These are phyloP conservation scores for Spialia ferax DNA, from an alignment of 2,888 invertebrate genomes.

Conservation along the genomic window DNA sequence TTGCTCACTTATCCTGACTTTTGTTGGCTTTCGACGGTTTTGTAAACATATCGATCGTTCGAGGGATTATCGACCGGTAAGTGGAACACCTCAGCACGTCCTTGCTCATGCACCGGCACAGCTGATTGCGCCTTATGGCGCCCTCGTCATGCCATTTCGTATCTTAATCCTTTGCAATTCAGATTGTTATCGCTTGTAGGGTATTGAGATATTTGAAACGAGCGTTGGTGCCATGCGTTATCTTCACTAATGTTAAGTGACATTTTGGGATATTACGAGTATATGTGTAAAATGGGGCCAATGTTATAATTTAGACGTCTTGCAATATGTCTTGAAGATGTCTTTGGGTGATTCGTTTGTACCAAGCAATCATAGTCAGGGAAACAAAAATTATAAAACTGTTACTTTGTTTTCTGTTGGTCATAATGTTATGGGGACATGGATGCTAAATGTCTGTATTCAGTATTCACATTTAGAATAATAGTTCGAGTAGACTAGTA, in stretches of 20 bases:
- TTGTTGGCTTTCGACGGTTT: conserved; percentile 35
- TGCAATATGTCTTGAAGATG: no score
- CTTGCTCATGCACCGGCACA: conserved; percentile 48
- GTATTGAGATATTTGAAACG: conserved; percentile 21
- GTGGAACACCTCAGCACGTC: conserved; percentile 58
- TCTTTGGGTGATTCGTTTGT: no score
- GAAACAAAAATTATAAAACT: no score
- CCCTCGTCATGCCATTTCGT: conserved; percentile 32
- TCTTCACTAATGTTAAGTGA: conserved; percentile 30
- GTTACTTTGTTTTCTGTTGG: no score
- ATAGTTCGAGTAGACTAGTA: no score
- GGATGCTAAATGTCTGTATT: no score
- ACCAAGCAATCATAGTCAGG: no score
- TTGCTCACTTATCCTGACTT: conserved; percentile 12
- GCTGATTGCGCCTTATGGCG: conserved; percentile 43
- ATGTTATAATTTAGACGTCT: background rate
- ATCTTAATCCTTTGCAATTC: conserved; percentile 17
- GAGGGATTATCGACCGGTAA: conserved; percentile 63
- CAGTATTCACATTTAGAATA: no score
- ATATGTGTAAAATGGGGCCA: no score
- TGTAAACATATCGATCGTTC: conserved; percentile 37
- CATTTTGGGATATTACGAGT: conserved; percentile 6
- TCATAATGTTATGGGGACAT: no score
- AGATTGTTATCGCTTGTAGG: conserved; percentile 15
- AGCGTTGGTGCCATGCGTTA: conserved; percentile 16